Evolutionary conservation across 2,888 invertebrate genomes (phyloP).

Genomic region (Ferdinandea cuprea): DNA sequence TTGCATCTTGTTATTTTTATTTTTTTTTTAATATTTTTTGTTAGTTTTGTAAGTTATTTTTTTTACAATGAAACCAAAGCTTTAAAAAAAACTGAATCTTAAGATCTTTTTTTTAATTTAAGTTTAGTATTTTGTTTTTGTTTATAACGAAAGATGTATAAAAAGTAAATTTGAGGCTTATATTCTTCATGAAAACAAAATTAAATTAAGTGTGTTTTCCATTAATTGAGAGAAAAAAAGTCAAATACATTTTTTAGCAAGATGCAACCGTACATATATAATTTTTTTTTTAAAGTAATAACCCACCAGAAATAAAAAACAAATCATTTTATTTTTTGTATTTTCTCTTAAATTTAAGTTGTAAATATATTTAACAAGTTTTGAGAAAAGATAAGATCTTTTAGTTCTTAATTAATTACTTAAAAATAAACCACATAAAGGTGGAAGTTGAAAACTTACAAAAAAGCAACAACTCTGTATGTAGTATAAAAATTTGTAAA

Average conservation of each 20-base stretch:
- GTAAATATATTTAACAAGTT: conserved; percentile 64
- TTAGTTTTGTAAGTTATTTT: conserved; percentile 59
- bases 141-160: conserved; percentile 29
- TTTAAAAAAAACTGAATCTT: conserved; percentile 73
- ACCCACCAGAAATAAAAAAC: conserved; percentile 68
- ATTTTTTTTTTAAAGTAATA: conserved; percentile 50
- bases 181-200: conserved; percentile 43
- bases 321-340: conserved; percentile 19
- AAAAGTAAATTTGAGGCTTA: conserved; percentile 63
- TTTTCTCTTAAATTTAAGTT: conserved; percentile 55
- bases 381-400: conserved; percentile 64
- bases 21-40: conserved; percentile 37
- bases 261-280: conserved; percentile 55
- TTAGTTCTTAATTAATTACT: conserved; percentile 65
- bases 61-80: conserved; percentile 74
- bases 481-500: conserved; percentile 54
- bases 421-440: conserved; percentile 50
- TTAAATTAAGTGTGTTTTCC: conserved; percentile 33
- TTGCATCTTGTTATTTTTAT: conserved; percentile 69
- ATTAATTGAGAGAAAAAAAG: conserved; percentile 16
- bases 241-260: conserved; percentile 51
- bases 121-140: conserved; percentile 45
- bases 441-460: conserved; percentile 63
- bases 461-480: conserved; percentile 5
- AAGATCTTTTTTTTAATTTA: conserved; percentile 65